A percentile compares a stretch with the other conserved stretches of the same genome.
Conservation (phyloP, 2,797 vertebrate species). For the Acrocephalus scirpaceus region DNA sequence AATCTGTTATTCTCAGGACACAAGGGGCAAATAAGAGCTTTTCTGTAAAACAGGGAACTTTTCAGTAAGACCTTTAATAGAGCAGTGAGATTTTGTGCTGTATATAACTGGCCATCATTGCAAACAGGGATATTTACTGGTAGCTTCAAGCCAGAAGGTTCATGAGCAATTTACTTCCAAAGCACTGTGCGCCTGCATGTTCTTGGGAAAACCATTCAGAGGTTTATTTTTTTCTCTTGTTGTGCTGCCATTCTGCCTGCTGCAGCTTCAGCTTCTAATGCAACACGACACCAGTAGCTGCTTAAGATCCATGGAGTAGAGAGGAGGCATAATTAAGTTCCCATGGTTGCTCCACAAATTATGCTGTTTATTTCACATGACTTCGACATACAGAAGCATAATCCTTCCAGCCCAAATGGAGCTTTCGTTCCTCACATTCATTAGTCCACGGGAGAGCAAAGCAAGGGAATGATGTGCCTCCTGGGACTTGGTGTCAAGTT, state of each 20-base stretch:
- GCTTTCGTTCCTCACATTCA: neutral
- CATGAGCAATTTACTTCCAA: constrained; percentile 40
- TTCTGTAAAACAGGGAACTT: constrained; percentile 34
- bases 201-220: neutral
- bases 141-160: constrained; percentile 30
- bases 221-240: neutral
- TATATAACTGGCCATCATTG: constrained; percentile 33
- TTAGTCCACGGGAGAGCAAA: neutral
- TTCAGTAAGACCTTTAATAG: constrained; percentile 39
- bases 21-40: constrained; percentile 40
- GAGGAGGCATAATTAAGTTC: neutral
- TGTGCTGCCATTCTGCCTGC: neutral
- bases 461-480: neutral
- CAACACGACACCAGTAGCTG: neutral
- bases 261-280: neutral
- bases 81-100: neutral
- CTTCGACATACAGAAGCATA: neutral
- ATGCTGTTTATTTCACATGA: neutral
- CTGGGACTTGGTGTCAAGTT: neutral
- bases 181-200: neutral
- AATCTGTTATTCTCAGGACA: constrained; percentile 15
- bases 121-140: constrained; percentile 42
- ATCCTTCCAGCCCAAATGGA: neutral
- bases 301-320: neutral
- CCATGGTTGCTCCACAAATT: neutral